phyloP scores from a whole-genome alignment of 2,888 invertebrate species.

The Eupsilia transversa region DNA sequence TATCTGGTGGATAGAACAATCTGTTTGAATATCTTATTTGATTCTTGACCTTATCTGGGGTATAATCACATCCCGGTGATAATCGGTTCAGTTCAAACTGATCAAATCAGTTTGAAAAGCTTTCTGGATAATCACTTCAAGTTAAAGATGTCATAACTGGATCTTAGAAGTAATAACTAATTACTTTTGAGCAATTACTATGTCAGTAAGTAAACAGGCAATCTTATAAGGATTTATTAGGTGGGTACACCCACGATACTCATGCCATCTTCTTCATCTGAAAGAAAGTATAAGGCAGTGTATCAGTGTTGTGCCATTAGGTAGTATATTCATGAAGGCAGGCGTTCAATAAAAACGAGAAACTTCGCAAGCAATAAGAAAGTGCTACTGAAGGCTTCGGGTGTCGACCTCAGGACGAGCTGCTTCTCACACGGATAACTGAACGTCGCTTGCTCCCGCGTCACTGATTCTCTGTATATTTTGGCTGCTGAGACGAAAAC shows the following conservation, averaged over 20 bases:
- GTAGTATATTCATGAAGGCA: background rate
- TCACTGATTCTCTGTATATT: too few relatives aligned
- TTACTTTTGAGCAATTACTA: background rate
- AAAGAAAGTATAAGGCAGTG: background rate
- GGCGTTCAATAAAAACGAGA: background rate
- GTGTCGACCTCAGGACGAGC: background rate
- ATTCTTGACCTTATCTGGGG: background rate
- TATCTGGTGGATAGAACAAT: background rate
- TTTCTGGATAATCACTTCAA: background rate
- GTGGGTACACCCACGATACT: background rate
- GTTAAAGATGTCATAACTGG: background rate
- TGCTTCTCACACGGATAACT: background rate
- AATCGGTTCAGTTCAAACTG: background rate
- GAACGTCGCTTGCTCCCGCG: too few relatives aligned
- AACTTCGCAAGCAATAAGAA: background rate
- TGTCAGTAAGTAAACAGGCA: background rate
- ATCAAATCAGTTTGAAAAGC: background rate
- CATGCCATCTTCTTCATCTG: background rate
- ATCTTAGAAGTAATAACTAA: background rate
- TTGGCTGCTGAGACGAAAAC: too few relatives aligned
- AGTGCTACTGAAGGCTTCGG: background rate
- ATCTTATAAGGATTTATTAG: background rate
- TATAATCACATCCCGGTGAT: background rate
- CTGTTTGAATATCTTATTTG: background rate
- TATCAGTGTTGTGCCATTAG: background rate